A percentile compares a stretch with the other conserved stretches of the same genome.
These are phyloP conservation scores for Oxyteleia sp. DNA, from an alignment of 2,888 invertebrate species.

Conservation along the genomic window DNA sequence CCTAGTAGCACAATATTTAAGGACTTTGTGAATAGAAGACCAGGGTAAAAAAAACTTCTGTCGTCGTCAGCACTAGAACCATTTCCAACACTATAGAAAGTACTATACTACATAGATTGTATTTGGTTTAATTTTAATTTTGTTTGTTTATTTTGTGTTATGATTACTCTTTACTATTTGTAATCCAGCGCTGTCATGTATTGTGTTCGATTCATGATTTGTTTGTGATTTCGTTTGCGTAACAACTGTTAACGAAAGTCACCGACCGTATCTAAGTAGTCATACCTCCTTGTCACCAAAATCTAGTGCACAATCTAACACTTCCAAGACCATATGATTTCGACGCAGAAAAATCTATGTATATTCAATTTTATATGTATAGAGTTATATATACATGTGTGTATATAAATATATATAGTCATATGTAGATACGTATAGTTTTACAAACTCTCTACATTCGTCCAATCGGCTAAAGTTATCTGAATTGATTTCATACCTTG, in stretches of 20 bases:
- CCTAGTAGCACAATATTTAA: too few species aligned
- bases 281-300: constrained; percentile 67
- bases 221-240: constrained; percentile 47
- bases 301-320: constrained; percentile 65
- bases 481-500: constrained; percentile 2
- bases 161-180: background rate
- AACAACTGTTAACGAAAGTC: constrained; percentile 50
- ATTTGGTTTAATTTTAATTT: constrained; percentile 12
- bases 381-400: constrained; percentile 62
- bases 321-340: constrained; percentile 61
- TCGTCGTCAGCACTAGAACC: background rate
- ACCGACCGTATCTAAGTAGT: constrained; percentile 55
- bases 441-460: constrained; percentile 19
- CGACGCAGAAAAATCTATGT: constrained; percentile 44
- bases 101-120: background rate
- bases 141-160: constrained; percentile 2
- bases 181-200: constrained; percentile 4
- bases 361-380: constrained; percentile 68
- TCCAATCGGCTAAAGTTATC: constrained; percentile 12
- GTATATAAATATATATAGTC: constrained; percentile 68
- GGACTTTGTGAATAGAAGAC: too few species aligned
- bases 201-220: constrained; percentile 34
- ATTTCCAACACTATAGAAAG: background rate
- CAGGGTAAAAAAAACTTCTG: too few species aligned
- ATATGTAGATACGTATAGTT: constrained; percentile 63